A percentile compares a stretch with the other conserved stretches of the same genome.
Conservation (phyloP, 92 coral and sea anemone species). For the Paramuricea clavata region DNA sequence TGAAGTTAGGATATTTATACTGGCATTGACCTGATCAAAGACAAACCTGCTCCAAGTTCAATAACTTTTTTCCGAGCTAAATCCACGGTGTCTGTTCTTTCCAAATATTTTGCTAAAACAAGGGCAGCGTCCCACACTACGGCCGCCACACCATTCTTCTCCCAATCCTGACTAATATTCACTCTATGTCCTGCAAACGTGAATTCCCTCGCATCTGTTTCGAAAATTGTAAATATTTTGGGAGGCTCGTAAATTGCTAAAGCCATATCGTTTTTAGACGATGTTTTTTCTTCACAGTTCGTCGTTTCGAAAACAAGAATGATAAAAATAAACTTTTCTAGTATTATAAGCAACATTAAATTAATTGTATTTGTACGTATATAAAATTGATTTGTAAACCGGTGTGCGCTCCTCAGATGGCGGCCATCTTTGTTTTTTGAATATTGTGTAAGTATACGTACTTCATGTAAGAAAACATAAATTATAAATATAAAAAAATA, state of each 20-base stretch:
- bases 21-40: no score
- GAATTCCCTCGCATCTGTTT: constrained; percentile 75
- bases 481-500: no score
- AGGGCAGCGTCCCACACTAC: constrained; percentile 99
- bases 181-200: constrained; percentile 82
- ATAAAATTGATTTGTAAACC: background rate
- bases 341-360: background rate
- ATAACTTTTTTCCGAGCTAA: constrained; percentile 78
- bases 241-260: constrained; percentile 85
- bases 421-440: constrained; percentile 22
- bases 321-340: background rate
- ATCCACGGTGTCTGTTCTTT: constrained; percentile 62
- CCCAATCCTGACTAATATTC: constrained; percentile 86
- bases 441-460: background rate
- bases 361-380: background rate
- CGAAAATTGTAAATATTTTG: constrained; percentile 69
- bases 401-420: constrained; percentile 1
- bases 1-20: no score
- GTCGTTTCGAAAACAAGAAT: background rate
- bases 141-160: constrained; percentile 94
- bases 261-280: constrained; percentile 67
- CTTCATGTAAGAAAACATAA: no score
- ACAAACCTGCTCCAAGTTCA: constrained; percentile 86
- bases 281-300: background rate
- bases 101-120: constrained; percentile 83